These are phyloP conservation scores for Cranoglanis bouderius DNA, from an alignment of 2,113 vertebrate species.

Conservation along the genomic window DNA sequence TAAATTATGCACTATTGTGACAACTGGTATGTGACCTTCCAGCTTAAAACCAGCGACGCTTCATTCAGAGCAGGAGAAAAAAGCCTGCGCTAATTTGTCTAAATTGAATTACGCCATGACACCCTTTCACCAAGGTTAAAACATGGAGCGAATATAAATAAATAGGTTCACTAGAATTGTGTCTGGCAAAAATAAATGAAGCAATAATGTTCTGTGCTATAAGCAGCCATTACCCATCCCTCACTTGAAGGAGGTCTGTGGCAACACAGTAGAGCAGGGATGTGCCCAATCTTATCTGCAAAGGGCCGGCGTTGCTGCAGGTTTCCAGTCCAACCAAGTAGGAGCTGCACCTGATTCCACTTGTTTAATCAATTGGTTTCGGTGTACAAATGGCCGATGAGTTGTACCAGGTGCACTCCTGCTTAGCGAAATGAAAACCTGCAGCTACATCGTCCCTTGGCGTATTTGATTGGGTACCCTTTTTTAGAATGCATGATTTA, in stretches of 20 bases:
- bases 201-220: conserved; percentile 45
- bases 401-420: not conserved
- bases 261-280: not conserved
- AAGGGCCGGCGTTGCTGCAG: not conserved
- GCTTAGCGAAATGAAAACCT: not conserved
- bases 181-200: conserved; percentile 56
- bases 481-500: not conserved
- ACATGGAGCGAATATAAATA: conserved; percentile 48
- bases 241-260: conserved; percentile 35
- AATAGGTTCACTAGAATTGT: conserved; percentile 46
- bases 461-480: not conserved
- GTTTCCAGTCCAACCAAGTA: conserved; percentile 1
- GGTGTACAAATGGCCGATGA: not conserved
- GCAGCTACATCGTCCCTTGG: not conserved
- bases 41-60: not conserved
- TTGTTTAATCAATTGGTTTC: conserved; percentile 11
- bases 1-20: not conserved
- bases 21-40: not conserved
- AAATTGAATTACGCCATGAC: conserved; percentile 55
- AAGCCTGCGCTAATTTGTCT: conserved; percentile 43
- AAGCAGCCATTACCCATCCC: conserved; percentile 42
- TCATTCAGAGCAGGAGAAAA: not conserved
- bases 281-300: not conserved
- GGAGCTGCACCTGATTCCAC: conserved; percentile 3
- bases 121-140: conserved; percentile 55